These are phyloP conservation scores for Idaea dimidiata DNA, from an alignment of 2,888 invertebrate genomes.

Conservation along the genomic window DNA sequence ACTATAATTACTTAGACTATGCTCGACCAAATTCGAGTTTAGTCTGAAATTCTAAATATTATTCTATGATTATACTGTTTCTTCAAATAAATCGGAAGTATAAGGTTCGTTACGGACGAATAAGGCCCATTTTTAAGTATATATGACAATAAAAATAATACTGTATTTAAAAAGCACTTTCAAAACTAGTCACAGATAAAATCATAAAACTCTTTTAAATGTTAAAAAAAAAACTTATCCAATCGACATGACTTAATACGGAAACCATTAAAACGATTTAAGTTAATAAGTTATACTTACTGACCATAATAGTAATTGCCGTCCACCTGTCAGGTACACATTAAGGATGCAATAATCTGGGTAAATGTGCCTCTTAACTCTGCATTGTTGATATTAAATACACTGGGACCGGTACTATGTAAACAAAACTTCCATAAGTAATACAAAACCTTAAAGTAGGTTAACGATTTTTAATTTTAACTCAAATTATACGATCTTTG, in stretches of 20 bases:
- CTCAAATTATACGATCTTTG: neutral
- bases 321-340: conserved; percentile 5
- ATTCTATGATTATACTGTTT: too few species aligned
- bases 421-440: neutral
- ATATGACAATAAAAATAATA: too few species aligned
- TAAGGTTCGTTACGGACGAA: too few species aligned
- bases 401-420: neutral
- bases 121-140: too few species aligned
- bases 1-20: too few species aligned
- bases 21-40: too few species aligned
- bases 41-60: too few species aligned
- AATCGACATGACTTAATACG: conserved; percentile 56
- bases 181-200: neutral
- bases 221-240: conserved; percentile 33
- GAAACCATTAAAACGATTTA: conserved; percentile 65
- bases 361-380: neutral
- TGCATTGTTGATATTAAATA: neutral
- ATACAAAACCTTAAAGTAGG: neutral
- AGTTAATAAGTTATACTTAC: conserved; percentile 53
- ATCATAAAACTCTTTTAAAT: conserved; percentile 30
- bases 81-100: too few species aligned
- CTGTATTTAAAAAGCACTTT: too few species aligned
- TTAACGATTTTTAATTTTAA: neutral
- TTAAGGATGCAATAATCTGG: neutral
- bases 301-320: conserved; percentile 20